A percentile compares a stretch with the other conserved stretches of the same genome.
Conservation (phyloP, 2,888 invertebrate species). For the Steinernema scapterisci region DNA sequence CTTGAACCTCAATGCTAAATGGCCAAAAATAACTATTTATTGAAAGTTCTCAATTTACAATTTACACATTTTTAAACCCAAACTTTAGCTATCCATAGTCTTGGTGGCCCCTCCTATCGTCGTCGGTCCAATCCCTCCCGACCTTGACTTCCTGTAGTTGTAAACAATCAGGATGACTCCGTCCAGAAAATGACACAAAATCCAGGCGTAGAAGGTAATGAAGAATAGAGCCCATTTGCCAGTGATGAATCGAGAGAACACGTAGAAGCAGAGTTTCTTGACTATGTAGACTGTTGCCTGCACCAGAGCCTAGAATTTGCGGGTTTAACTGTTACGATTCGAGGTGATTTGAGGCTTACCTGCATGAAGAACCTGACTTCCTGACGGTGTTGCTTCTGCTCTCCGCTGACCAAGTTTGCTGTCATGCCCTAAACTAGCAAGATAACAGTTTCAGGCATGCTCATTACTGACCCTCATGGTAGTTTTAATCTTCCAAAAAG, state of each 20-base stretch:
- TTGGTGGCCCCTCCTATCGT: too few relatives aligned
- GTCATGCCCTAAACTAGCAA: neutral
- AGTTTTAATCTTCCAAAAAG: conserved; percentile 7
- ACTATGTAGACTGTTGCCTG: conserved; percentile 23
- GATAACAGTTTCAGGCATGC: neutral
- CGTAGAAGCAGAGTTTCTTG: conserved; percentile 23
- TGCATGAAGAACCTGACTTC: conserved; percentile 15
- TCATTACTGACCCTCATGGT: neutral
- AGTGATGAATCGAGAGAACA: conserved; percentile 6
- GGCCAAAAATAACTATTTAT: too few relatives aligned
- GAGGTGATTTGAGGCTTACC: neutral
- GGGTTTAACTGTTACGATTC: too few relatives aligned
- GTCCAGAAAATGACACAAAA: conserved; percentile 14
- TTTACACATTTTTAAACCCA: too few relatives aligned
- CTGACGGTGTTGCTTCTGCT: neutral
- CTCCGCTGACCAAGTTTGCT: neutral
- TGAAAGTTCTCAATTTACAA: too few relatives aligned
- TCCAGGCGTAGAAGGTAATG: conserved; percentile 16
- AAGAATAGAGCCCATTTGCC: conserved; percentile 18
- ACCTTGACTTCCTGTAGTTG: conserved; percentile 6
- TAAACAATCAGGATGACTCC: conserved; percentile 13
- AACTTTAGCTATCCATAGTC: too few relatives aligned
- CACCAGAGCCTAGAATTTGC: conserved; percentile 1
- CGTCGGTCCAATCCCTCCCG: neutral
- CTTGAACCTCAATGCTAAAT: too few relatives aligned